Percentiles rank a stretch among this genome's conserved stretches.
Conservation (phyloP, 92 coral and sea anemone species). For the Epizoanthus scotinus region DNA sequence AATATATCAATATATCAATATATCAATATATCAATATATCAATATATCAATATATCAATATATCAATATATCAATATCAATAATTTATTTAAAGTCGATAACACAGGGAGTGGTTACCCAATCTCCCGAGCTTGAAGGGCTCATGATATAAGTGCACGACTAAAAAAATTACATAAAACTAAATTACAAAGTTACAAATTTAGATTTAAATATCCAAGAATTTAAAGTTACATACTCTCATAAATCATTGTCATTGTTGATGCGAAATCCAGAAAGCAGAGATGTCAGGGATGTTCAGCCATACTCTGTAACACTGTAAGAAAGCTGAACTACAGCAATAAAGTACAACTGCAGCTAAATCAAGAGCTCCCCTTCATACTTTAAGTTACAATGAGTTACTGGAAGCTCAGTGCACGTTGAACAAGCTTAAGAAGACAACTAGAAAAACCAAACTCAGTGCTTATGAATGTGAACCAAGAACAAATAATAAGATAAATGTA, state of each 20-base stretch:
- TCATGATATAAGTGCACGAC: too few species aligned
- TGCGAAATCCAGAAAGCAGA: neutral
- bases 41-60: too few species aligned
- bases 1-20: too few species aligned
- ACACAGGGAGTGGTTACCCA: too few species aligned
- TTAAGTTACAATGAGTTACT: neutral
- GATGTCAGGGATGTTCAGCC: neutral
- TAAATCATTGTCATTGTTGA: neutral
- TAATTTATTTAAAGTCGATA: too few species aligned
- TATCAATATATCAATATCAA: too few species aligned
- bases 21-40: too few species aligned
- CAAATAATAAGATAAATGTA: neutral
- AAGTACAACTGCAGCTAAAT: neutral
- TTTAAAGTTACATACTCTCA: neutral
- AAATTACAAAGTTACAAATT: too few species aligned
- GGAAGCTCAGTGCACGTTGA: neutral
- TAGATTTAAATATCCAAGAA: too few species aligned
- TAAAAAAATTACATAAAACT: too few species aligned
- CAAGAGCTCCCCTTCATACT: neutral
- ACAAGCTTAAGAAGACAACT: neutral
- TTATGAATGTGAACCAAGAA: neutral
- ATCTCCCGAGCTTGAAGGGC: too few species aligned
- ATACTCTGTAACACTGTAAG: neutral
- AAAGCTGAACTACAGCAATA: neutral
- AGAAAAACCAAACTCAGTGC: neutral